These are phyloP conservation scores for Crenichthys baileyi DNA, from an alignment of 2,797 vertebrate species.

Conservation along the genomic window DNA sequence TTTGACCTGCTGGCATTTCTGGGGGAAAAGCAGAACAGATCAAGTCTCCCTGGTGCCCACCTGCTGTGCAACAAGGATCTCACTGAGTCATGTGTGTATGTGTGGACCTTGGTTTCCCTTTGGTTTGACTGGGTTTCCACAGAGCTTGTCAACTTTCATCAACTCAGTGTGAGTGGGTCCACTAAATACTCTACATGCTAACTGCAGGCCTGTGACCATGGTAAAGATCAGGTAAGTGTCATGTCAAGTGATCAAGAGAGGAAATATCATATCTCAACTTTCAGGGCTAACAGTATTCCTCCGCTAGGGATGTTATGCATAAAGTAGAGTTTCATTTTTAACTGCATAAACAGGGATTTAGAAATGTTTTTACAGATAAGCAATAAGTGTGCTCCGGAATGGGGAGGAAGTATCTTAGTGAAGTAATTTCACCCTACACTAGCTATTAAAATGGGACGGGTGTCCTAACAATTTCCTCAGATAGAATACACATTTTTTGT, in stretches of 20 bases:
- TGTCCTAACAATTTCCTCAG: no score
- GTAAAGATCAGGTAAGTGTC: constrained; percentile 19
- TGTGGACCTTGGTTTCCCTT: constrained; percentile 45
- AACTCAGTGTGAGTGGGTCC: constrained; percentile 31
- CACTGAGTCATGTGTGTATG: constrained; percentile 60
- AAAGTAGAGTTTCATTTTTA: background rate
- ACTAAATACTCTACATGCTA: constrained; percentile 31
- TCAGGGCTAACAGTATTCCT: background rate
- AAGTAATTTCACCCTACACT: no score
- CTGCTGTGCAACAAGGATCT: constrained; percentile 64
- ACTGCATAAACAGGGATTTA: no score
- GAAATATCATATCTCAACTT: background rate
- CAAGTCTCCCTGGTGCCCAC: constrained; percentile 45
- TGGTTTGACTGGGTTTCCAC: constrained; percentile 48
- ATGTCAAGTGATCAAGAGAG: background rate
- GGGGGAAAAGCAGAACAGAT: constrained; percentile 57
- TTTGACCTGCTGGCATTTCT: constrained; percentile 68
- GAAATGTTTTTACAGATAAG: no score
- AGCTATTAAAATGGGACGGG: no score
- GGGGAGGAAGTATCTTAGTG: no score
- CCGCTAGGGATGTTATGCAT: background rate
- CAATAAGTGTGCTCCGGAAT: no score
- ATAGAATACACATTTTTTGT: no score
- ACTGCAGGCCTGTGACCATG: constrained; percentile 4
- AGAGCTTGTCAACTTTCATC: constrained; percentile 54